These are phyloP conservation scores for Gobius niger DNA, from an alignment of 2,113 vertebrate genomes.

Conservation along the genomic window DNA sequence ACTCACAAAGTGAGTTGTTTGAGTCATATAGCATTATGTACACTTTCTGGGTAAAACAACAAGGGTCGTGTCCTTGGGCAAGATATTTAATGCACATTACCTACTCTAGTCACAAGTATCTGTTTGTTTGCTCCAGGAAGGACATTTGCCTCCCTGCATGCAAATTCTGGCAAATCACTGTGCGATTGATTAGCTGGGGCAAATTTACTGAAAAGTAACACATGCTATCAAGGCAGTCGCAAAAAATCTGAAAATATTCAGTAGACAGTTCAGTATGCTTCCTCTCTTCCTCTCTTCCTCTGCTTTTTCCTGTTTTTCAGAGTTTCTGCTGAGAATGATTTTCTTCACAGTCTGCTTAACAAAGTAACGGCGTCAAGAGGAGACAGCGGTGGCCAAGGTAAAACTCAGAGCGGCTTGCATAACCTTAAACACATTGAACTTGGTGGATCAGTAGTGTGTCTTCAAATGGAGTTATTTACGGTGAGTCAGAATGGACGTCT, in stretches of 20 bases:
- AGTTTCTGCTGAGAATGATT: slow-evolving; percentile 89
- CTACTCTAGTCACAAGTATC: not conserved
- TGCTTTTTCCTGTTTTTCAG: slow-evolving; percentile 58
- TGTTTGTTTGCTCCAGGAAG: not conserved
- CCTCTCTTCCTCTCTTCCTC: too few species aligned
- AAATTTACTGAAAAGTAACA: not conserved
- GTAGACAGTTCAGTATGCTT: too few species aligned
- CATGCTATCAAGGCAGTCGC: not conserved
- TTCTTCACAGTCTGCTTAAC: slow-evolving; percentile 89
- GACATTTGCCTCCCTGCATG: not conserved
- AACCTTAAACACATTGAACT: slow-evolving; percentile 8
- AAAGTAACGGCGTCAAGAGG: slow-evolving; percentile 90
- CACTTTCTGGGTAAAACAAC: too few species aligned
- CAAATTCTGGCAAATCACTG: not conserved
- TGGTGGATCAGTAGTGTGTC: not conserved
- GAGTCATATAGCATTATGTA: too few species aligned
- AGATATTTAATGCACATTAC: not conserved
- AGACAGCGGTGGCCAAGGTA: slow-evolving; percentile 97
- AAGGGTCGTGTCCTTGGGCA: not conserved
- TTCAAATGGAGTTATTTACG: slow-evolving; percentile 24
- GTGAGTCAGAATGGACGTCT: slow-evolving; percentile 32
- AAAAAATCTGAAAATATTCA: too few species aligned
- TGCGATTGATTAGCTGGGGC: not conserved
- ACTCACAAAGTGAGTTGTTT: too few species aligned
- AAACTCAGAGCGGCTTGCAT: not conserved